A percentile compares a stretch with the other conserved stretches of the same genome.
Conservation (phyloP, 2,113 vertebrate genomes). For the Lycaon pictus region DNA sequence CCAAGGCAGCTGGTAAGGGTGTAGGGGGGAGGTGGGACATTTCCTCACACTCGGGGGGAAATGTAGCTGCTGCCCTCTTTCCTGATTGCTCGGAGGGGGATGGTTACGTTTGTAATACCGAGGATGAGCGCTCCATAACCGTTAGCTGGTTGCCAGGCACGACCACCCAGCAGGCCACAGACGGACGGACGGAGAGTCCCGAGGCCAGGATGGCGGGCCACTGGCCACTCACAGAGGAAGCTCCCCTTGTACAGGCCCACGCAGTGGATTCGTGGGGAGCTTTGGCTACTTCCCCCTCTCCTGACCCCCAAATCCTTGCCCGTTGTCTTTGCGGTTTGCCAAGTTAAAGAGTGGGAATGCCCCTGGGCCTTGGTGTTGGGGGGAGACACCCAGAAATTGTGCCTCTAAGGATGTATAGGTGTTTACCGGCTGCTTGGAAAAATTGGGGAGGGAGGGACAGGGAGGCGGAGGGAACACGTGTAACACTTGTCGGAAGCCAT, state of each 20-base stretch:
- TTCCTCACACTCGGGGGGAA: neutral
- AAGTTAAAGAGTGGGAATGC: neutral
- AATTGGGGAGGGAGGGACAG: neutral
- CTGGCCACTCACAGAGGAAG: too few relatives aligned
- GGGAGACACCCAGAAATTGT: neutral
- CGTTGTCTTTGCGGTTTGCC: neutral
- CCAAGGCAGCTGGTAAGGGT: neutral
- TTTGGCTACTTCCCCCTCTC: neutral
- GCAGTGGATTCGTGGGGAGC: neutral
- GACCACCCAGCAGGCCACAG: neutral
- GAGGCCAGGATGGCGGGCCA: neutral
- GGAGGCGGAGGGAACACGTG: neutral
- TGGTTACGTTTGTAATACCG: neutral
- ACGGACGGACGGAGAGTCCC: neutral
- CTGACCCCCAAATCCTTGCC: neutral
- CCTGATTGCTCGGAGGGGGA: neutral
- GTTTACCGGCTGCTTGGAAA: neutral
- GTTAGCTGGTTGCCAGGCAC: neutral
- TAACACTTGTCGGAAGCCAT: neutral
- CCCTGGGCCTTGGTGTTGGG: neutral
- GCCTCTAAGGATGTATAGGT: neutral
- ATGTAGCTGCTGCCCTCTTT: neutral
- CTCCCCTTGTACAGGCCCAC: rapidly evolving
- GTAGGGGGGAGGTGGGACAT: neutral
- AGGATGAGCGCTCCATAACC: neutral